Conservation (phyloP, 2,888 invertebrate genomes). For the Hydrotaea cyrtoneurina region DNA sequence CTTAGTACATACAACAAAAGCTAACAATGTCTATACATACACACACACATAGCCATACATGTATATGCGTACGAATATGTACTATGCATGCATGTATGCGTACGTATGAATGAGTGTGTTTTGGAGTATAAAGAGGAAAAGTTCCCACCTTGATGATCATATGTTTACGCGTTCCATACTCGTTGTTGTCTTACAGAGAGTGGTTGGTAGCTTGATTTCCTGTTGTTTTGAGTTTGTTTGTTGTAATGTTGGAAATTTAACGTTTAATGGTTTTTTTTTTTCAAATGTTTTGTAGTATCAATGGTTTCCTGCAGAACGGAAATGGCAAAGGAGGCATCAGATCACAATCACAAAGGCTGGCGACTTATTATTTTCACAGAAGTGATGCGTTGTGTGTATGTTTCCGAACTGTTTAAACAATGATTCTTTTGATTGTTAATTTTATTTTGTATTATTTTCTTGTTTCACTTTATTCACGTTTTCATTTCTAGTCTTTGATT, state of each 20-base stretch:
- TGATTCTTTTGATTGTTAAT: background rate
- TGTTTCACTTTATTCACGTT: background rate
- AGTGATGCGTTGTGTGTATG: too few species aligned
- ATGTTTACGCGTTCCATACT: slow-evolving; percentile 23
- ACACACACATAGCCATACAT: too few species aligned
- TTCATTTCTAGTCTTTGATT: background rate
- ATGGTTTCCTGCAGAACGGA: slow-evolving; percentile 42
- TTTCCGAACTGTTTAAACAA: too few species aligned
- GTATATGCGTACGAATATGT: background rate
- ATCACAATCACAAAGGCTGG: background rate
- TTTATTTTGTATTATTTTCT: background rate
- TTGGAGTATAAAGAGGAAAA: slow-evolving; percentile 38
- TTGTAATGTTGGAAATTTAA: slow-evolving; percentile 1
- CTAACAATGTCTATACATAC: background rate
- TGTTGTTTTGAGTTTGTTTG: slow-evolving; percentile 1
- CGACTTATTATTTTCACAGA: too few species aligned
- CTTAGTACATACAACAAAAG: background rate
- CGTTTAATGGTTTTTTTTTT: background rate
- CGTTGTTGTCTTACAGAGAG: background rate
- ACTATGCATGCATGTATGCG: background rate
- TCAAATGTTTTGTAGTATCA: background rate
- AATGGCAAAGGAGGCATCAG: slow-evolving; percentile 23
- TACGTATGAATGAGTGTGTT: background rate
- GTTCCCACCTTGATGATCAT: slow-evolving; percentile 44
- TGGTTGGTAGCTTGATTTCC: background rate